A percentile compares a stretch with the other conserved stretches of the same genome.
Evolutionary conservation across 1,140 invertebrate species (phyloP).

Genomic region (Pantala flavescens): DNA sequence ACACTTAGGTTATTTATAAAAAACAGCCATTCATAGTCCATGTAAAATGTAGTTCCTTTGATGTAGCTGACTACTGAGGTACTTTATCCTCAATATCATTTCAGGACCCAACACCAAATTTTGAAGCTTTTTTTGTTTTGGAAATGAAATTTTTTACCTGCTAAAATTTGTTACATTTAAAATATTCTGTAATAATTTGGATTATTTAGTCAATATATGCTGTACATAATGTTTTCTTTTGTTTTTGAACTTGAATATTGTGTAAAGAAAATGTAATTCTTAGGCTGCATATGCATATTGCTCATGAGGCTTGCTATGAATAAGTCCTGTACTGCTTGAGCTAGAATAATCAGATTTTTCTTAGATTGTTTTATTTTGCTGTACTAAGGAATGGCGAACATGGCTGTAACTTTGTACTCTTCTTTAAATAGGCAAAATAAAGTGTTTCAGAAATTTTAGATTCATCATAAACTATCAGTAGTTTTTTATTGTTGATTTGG

Average conservation of each 20-base stretch:
- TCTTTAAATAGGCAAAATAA: not conserved
- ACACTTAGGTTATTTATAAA: constrained; percentile 7
- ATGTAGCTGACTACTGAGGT: not conserved
- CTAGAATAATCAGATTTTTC: not conserved
- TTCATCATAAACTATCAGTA: not conserved
- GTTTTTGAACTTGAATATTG: not conserved
- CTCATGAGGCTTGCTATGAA: constrained; percentile 11
- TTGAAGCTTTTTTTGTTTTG: not conserved
- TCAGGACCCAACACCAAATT: not conserved
- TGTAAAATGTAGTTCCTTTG: not conserved
- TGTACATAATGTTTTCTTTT: not conserved
- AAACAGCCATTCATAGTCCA: not conserved
- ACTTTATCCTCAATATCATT: not conserved
- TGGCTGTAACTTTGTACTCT: not conserved
- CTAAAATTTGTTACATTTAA: not conserved
- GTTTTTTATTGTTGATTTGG: not conserved
- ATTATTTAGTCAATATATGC: not conserved
- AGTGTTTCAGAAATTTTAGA: not conserved
- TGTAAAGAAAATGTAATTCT: not conserved
- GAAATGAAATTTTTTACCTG: not conserved
- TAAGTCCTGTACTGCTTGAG: constrained; percentile 13
- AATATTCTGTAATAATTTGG: not conserved
- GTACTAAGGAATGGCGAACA: not conserved
- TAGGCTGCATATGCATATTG: constrained; percentile 5
- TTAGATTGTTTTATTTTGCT: constrained; percentile 4